These are phyloP conservation scores for Lochmaea crataegi DNA, from an alignment of 2,888 invertebrate species.

Conservation along the genomic window DNA sequence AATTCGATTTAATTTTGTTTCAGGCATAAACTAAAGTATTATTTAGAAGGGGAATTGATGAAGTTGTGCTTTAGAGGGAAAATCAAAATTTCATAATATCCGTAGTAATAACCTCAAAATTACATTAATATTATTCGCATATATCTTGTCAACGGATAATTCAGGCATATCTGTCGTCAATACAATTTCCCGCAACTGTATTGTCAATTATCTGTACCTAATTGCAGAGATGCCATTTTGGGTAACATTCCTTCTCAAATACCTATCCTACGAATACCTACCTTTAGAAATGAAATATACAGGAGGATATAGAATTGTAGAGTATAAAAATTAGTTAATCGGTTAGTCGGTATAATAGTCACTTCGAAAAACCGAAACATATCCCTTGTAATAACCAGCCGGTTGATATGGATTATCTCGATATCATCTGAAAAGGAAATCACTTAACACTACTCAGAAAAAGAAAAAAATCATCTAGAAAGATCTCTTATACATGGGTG, in stretches of 20 bases:
- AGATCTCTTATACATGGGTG: too few relatives aligned
- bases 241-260: slow-evolving; percentile 4
- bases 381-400: slow-evolving; percentile 24
- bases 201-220: not conserved
- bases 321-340: too few relatives aligned
- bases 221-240: slow-evolving; percentile 7
- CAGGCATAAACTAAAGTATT: too few relatives aligned
- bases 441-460: slow-evolving; percentile 31
- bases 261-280: not conserved
- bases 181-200: not conserved
- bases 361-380: slow-evolving; percentile 26
- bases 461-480: slow-evolving; percentile 22
- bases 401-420: slow-evolving; percentile 32
- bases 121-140: not conserved
- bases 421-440: slow-evolving; percentile 40
- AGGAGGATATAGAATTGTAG: too few relatives aligned
- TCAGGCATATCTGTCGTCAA: not conserved
- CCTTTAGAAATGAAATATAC: not conserved
- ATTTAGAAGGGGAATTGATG: too few relatives aligned
- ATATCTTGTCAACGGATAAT: not conserved
- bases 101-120: not conserved
- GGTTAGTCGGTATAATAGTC: not conserved
- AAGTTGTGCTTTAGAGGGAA: not conserved
- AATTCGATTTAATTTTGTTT: too few relatives aligned
- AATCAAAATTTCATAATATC: not conserved